Conservation (phyloP, 35 echinoderm and acorn worm species). For the Ophioderma brevispina region DNA sequence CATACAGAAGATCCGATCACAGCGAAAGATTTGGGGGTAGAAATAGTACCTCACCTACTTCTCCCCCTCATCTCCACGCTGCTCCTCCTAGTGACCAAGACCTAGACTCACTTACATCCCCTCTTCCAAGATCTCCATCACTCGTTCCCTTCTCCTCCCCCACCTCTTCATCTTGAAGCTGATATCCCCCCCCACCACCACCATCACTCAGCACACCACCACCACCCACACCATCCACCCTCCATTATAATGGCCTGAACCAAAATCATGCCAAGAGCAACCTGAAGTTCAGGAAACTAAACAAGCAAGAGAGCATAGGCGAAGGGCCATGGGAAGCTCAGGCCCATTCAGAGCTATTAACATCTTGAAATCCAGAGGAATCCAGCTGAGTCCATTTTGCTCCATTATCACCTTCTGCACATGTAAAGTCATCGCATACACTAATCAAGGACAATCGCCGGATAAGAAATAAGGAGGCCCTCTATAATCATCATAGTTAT, state of each 20-base stretch:
- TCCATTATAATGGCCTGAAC: neutral
- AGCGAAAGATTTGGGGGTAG: neutral
- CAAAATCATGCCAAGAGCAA: neutral
- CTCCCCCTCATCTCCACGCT: neutral
- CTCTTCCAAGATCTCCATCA: neutral
- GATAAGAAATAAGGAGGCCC: too few relatives aligned
- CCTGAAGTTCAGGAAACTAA: neutral
- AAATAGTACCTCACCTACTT: neutral
- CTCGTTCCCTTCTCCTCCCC: neutral
- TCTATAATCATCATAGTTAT: too few relatives aligned
- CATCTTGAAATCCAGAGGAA: constrained; percentile 1
- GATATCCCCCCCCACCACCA: neutral
- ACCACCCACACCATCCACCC: constrained; percentile 55
- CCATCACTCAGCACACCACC: constrained; percentile 17
- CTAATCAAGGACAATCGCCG: too few relatives aligned
- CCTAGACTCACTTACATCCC: neutral
- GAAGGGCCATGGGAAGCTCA: neutral
- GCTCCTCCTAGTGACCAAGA: neutral
- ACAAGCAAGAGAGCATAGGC: neutral
- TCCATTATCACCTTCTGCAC: neutral
- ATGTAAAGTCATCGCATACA: neutral
- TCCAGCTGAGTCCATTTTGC: neutral
- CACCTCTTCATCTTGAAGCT: neutral
- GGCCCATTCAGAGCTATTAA: neutral
- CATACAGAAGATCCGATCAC: neutral